Evolutionary conservation across 2,888 invertebrate genomes (phyloP).

Genomic region (Enchytraeus crypticus): DNA sequence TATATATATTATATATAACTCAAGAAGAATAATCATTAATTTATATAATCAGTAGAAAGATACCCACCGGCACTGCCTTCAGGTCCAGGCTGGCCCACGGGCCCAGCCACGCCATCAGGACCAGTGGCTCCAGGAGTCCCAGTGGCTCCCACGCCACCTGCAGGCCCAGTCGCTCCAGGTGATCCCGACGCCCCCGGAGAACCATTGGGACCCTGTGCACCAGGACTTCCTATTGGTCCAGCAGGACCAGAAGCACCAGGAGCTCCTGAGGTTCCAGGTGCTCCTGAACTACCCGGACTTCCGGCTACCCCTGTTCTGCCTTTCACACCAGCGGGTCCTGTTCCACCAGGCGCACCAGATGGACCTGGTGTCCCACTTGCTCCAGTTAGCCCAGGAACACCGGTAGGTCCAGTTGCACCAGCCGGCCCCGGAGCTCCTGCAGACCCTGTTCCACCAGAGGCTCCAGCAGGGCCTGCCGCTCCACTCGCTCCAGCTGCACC

Average conservation of each 20-base stretch:
- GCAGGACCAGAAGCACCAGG: slow-evolving; percentile 8
- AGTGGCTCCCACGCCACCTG: slow-evolving; percentile 1
- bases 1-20: background rate
- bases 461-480: background rate
- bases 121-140: slow-evolving; percentile 1
- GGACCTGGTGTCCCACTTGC: slow-evolving; percentile 4
- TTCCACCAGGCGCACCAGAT: slow-evolving; percentile 14
- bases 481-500: slow-evolving; percentile 1
- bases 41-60: background rate
- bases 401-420: background rate
- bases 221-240: slow-evolving; percentile 10
- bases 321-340: slow-evolving; percentile 17
- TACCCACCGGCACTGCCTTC: background rate
- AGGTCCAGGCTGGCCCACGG: background rate
- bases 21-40: background rate
- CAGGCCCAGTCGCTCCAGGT: slow-evolving; percentile 14
- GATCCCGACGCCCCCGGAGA: slow-evolving; percentile 49
- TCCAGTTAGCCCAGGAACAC: background rate
- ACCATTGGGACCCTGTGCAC: slow-evolving; percentile 45
- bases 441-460: background rate
- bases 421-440: background rate
- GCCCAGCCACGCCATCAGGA: slow-evolving; percentile 2
- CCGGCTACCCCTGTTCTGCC: slow-evolving; percentile 18
- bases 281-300: slow-evolving; percentile 1
- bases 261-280: background rate